Conservation (phyloP, 2,888 invertebrate species). For the Rhamphomyia laevipes region DNA sequence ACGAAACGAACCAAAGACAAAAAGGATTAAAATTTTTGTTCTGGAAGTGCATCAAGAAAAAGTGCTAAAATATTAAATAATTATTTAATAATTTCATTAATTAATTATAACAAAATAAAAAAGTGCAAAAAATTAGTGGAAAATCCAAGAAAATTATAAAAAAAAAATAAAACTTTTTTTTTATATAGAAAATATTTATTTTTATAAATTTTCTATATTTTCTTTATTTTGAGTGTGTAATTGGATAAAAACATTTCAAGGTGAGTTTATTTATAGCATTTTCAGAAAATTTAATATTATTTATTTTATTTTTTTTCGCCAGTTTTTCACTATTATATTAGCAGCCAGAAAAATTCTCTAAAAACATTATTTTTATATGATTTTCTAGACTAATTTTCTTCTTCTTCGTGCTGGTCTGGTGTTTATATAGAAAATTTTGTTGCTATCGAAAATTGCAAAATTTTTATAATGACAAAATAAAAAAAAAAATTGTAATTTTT, state of each 20-base stretch:
- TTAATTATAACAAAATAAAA: background rate
- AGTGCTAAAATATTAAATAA: background rate
- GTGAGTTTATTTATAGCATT: slow-evolving; percentile 38
- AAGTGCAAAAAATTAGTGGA: background rate
- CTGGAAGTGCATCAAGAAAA: background rate
- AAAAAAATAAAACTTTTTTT: slow-evolving; percentile 12
- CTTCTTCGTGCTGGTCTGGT: background rate
- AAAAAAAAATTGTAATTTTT: no score
- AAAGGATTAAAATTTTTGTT: background rate
- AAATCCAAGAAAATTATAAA: slow-evolving; percentile 8
- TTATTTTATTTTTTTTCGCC: slow-evolving; percentile 6
- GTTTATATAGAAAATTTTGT: no score
- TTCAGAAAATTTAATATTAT: background rate
- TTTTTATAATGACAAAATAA: no score
- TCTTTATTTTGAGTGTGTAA: slow-evolving; percentile 1
- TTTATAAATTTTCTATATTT: background rate
- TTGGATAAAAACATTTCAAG: slow-evolving; percentile 36
- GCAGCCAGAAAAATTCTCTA: background rate
- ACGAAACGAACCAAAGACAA: slow-evolving; percentile 1
- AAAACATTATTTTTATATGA: no score
- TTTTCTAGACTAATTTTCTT: no score
- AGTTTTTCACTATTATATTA: background rate
- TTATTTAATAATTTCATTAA: background rate
- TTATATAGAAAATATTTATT: slow-evolving; percentile 3
- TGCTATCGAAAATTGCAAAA: no score